phyloP scores from a whole-genome alignment of 2,113 vertebrate species.

The Thermophis baileyi region DNA sequence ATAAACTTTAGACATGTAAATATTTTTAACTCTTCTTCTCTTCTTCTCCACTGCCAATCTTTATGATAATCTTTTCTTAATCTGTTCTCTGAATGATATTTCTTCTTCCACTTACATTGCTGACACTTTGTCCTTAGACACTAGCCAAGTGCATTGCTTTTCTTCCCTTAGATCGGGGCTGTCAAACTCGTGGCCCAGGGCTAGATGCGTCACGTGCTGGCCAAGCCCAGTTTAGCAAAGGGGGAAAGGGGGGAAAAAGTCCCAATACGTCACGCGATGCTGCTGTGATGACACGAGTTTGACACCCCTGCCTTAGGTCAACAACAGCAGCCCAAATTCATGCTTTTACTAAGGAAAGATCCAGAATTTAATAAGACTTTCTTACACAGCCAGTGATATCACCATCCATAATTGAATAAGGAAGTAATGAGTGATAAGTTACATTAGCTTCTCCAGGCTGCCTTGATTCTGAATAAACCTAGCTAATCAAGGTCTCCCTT shows the following conservation, averaged over 20 bases:
- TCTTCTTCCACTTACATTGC: background rate
- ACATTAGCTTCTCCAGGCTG: background rate
- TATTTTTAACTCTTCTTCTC: background rate
- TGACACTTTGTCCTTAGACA: background rate
- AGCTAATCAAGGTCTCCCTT: background rate
- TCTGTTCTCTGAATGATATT: background rate
- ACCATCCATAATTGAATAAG: background rate
- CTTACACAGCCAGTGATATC: background rate
- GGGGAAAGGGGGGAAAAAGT: too few relatives aligned
- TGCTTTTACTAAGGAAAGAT: background rate
- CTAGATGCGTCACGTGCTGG: too few relatives aligned
- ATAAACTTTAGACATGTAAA: background rate
- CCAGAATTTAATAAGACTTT: background rate
- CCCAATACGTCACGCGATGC: too few relatives aligned
- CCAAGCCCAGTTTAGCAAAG: too few relatives aligned
- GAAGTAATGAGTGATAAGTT: background rate
- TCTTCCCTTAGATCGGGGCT: background rate
- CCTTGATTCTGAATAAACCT: background rate
- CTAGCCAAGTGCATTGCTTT: background rate
- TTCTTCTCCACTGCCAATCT: background rate
- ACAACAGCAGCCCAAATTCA: background rate
- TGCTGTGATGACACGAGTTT: too few relatives aligned
- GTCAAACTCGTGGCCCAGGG: too few relatives aligned
- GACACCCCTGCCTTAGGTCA: background rate
- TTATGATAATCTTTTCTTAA: background rate